Percentiles rank a stretch among this genome's conserved stretches.
Conservation (phyloP, 1,140 invertebrate genomes). For the Rhagoletis zephyria region DNA sequence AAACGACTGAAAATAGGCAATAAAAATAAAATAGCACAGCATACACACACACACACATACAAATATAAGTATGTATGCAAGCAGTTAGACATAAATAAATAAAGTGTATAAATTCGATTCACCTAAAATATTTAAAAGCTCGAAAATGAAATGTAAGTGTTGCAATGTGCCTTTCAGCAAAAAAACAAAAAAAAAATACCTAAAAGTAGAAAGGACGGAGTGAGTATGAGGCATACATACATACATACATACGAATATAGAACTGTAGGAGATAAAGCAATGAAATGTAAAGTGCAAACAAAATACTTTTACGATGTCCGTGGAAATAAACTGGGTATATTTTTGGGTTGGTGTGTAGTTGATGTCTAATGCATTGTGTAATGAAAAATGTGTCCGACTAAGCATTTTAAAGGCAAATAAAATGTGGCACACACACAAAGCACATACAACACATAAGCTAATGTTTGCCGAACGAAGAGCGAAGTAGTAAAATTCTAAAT, state of each 20-base stretch:
- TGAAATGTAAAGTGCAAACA: background rate
- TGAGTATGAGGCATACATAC: background rate
- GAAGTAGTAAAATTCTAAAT: slow-evolving; percentile 21
- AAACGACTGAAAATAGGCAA: background rate
- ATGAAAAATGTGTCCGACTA: background rate
- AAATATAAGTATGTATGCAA: background rate
- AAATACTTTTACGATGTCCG: no score
- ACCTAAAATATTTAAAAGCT: background rate
- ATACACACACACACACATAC: background rate
- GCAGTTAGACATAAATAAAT: background rate
- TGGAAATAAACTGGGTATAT: no score
- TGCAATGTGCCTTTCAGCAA: no score
- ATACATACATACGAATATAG: background rate
- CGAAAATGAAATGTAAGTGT: no score
- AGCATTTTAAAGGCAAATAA: slow-evolving; percentile 18
- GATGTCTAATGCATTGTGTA: background rate
- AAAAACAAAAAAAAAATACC: no score
- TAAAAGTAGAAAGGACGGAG: no score
- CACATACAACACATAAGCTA: background rate
- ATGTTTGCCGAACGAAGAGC: background rate
- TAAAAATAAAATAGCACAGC: background rate
- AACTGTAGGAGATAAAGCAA: no score
- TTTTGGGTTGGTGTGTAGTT: no score
- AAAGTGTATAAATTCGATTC: background rate
- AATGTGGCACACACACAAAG: background rate